Evolutionary conservation across 2,797 vertebrate genomes (phyloP), one percentile per base, ranked within the genome.

Genomic region (Rhinatrema bivittatum): DNA sequence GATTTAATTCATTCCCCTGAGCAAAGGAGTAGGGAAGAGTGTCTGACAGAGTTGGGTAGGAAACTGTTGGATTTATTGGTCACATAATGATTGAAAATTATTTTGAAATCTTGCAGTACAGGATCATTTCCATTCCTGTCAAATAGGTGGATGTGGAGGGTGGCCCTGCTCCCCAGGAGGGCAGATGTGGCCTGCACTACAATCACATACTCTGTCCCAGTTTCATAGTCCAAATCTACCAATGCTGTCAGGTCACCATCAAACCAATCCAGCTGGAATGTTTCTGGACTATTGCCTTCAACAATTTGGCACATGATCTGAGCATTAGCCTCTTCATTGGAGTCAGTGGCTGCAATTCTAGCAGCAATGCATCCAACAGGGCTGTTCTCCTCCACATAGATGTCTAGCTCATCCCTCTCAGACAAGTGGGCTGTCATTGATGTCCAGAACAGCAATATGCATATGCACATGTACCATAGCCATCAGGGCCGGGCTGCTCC

Each of bases 301-400:
- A 99, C 91, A 0, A 99, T 98, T 70, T 99, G 96, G 54, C 99
- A 98, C 87, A 98, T 94, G 68, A 99, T 94, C 68, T 97, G 93
- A 17, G 96, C 96, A 0, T 99, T 98, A 26, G 91, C 89, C 31
- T 94, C 95, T 40, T 97, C 95, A 0, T 99, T 96, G 0, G 94
- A 95, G 60, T 99, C 96, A 0, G 79, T 70, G 18, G 95, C 95
- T 0, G 62, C 86, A 47, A 99, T 90, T 4, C 71, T 75, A 2
- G 94, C 94, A 62, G 99, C 90, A 3, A 96, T 83, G 0, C 95
- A 97, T 10, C 93, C 94, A 17, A 97, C 89, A 0, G 78, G 78
- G 42, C 93, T n/a, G n/a, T n/a, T n/a, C n/a, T n/a, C n/a, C n/a
- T n/a, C n/a, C n/a, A n/a, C n/a, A n/a, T n/a, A n/a, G 23, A 98